Evolutionary conservation across 2,113 vertebrate genomes (phyloP).

Genomic region (Callochromis pleurospilus): DNA sequence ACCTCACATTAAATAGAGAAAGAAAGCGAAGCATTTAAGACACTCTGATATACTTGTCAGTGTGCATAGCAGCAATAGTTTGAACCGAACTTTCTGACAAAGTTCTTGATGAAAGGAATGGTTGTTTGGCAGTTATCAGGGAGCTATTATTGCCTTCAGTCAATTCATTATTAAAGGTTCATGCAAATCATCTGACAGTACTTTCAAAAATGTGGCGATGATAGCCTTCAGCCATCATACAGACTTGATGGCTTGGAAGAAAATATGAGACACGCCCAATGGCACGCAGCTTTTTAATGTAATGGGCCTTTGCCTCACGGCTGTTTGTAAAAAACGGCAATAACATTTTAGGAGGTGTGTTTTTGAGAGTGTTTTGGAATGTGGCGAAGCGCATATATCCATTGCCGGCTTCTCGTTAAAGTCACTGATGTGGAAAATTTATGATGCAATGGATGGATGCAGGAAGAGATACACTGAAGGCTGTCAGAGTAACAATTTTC

Average conservation of each 20-base stretch:
- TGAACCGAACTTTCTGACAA: neutral
- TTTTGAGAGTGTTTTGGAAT: neutral
- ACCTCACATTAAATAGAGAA: neutral
- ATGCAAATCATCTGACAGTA: neutral
- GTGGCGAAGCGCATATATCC: neutral
- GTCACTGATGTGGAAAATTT: neutral
- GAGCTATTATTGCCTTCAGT: neutral
- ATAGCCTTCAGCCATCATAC: neutral
- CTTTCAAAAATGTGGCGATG: neutral
- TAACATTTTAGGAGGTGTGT: neutral
- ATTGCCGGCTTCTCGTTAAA: neutral
- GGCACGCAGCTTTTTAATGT: neutral
- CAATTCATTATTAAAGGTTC: neutral
- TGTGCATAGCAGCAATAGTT: neutral
- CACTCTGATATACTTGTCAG: neutral
- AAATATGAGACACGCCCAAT: neutral
- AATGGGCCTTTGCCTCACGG: slow-evolving; percentile 10
- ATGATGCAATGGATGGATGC: neutral
- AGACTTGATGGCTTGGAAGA: neutral
- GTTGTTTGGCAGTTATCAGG: neutral
- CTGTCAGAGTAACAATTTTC: neutral
- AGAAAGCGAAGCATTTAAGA: neutral
- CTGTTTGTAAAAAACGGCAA: neutral
- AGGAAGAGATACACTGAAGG: neutral
- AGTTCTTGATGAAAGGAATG: neutral